Percentiles rank a stretch among this genome's conserved stretches.
Evolutionary conservation across 1,140 invertebrate species (phyloP).

Genomic region (Phymorhynchus buccinoides): DNA sequence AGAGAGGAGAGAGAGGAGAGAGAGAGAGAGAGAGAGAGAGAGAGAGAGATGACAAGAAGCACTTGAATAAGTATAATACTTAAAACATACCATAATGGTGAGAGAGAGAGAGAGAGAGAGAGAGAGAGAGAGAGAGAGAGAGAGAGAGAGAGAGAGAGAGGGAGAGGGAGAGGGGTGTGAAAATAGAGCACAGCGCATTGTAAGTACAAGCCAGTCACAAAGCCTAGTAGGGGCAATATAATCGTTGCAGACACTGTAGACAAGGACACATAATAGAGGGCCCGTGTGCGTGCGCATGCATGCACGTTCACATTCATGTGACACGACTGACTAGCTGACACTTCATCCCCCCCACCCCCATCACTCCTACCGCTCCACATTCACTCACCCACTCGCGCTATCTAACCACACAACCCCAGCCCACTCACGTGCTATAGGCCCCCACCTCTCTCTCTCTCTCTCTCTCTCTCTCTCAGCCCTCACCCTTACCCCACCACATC

Average conservation of each 20-base stretch:
- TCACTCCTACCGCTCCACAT: neutral
- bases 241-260: too few species aligned
- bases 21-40: neutral
- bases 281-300: constrained; percentile 8
- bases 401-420: too few species aligned
- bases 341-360: neutral
- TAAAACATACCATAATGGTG: too few species aligned
- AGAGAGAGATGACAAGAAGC: neutral
- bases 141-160: too few species aligned
- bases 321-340: neutral
- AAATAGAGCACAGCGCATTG: too few species aligned
- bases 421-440: too few species aligned
- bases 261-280: neutral
- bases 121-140: neutral
- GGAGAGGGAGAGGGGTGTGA: too few species aligned
- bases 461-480: neutral
- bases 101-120: neutral
- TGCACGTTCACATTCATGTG: constrained; percentile 6
- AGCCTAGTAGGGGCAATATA: too few species aligned
- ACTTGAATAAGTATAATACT: too few species aligned
- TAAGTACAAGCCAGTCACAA: neutral
- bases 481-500: neutral
- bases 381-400: too few species aligned
- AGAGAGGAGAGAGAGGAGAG: neutral
- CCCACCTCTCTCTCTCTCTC: neutral